Evolutionary conservation across 1,140 invertebrate species (phyloP).

Genomic region (Planococcus citri): DNA sequence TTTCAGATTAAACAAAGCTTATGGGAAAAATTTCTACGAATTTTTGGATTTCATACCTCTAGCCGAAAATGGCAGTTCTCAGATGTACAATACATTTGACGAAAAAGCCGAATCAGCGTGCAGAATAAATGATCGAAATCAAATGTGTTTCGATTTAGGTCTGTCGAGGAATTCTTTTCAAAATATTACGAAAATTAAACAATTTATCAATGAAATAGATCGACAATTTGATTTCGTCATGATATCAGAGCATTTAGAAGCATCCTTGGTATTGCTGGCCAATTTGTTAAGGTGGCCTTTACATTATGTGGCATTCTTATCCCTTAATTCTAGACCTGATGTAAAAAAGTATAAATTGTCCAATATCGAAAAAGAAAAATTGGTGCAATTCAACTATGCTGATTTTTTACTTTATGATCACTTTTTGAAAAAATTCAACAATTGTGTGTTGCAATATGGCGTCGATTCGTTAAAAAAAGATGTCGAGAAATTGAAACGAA

Average conservation of each 20-base stretch:
- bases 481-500: constrained; percentile 25
- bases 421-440: constrained; percentile 32
- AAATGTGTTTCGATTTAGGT: constrained; percentile 36
- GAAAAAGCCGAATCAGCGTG: background rate
- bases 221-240: constrained; percentile 39
- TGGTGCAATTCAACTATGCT: constrained; percentile 30
- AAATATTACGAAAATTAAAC: constrained; percentile 22
- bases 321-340: constrained; percentile 31
- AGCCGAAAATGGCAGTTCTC: too few relatives aligned
- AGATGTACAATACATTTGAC: too few relatives aligned
- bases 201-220: constrained; percentile 32
- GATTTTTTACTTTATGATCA: constrained; percentile 33
- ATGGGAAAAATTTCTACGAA: constrained; percentile 18
- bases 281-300: constrained; percentile 39
- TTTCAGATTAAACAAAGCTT: constrained; percentile 28
- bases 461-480: constrained; percentile 29
- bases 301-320: constrained; percentile 36
- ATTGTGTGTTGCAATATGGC: constrained; percentile 30
- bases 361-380: constrained; percentile 17
- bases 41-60: constrained; percentile 14
- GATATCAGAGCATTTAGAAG: constrained; percentile 41
- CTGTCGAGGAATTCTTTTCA: constrained; percentile 28
- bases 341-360: constrained; percentile 21
- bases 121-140: constrained; percentile 32
- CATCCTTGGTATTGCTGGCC: constrained; percentile 39